Percentiles rank a stretch among this genome's conserved stretches.
These are phyloP conservation scores for Aquatica leii DNA, from an alignment of 2,888 invertebrate species.

Conservation along the genomic window DNA sequence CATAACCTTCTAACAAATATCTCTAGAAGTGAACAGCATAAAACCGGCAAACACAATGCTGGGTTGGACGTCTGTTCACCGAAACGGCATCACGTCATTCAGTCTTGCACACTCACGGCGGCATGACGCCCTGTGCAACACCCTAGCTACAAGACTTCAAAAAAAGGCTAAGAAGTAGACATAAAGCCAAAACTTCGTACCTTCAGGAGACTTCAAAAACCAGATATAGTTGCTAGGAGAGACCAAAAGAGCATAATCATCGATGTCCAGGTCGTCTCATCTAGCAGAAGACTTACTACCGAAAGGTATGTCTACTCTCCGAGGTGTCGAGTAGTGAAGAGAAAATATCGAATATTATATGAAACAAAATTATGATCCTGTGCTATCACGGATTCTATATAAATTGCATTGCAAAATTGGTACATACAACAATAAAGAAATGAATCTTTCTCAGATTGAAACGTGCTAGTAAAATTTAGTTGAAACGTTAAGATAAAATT, in stretches of 20 bases:
- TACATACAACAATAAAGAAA: too few species aligned
- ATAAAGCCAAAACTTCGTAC: slow-evolving; percentile 44
- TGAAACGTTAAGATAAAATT: too few species aligned
- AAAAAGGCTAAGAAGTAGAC: slow-evolving; percentile 49
- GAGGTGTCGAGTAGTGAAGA: too few species aligned
- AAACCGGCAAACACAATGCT: slow-evolving; percentile 36
- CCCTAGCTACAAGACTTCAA: slow-evolving; percentile 40
- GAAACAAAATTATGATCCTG: too few species aligned
- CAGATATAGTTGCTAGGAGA: slow-evolving; percentile 48
- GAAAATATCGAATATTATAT: neutral
- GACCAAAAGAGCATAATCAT: slow-evolving; percentile 45
- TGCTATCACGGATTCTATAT: too few species aligned
- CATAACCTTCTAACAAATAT: slow-evolving; percentile 37
- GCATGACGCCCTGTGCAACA: slow-evolving; percentile 48
- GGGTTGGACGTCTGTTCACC: slow-evolving; percentile 48
- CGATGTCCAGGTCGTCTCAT: slow-evolving; percentile 53
- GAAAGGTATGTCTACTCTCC: slow-evolving; percentile 18
- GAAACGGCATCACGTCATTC: slow-evolving; percentile 53
- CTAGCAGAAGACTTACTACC: slow-evolving; percentile 30
- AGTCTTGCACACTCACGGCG: slow-evolving; percentile 50
- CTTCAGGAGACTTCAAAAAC: slow-evolving; percentile 47
- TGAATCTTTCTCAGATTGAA: too few species aligned
- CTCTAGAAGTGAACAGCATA: slow-evolving; percentile 41
- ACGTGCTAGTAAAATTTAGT: too few species aligned
- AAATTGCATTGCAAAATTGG: too few species aligned